Evolutionary conservation across 2,888 invertebrate genomes (phyloP), one percentile per base, ranked within the genome.

Genomic region (Idaea aversata): DNA sequence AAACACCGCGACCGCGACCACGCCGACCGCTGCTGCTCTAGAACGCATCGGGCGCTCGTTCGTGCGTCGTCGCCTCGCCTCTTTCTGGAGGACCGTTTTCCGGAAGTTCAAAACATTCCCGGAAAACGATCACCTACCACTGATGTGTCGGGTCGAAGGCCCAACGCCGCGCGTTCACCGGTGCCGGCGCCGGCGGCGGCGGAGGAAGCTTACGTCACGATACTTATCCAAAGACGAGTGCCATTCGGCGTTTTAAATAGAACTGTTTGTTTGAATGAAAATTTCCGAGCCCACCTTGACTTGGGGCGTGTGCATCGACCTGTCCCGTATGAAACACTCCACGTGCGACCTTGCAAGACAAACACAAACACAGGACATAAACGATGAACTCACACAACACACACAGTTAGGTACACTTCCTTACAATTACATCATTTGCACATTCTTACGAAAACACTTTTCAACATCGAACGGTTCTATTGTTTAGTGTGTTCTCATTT

Each of bases 251-350:
- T 85, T 90, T 85, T 86, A 91, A 91, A 91, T 91, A 91, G 88
- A 90, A 87, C 87, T 80, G 83, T 81, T 47, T 84, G 82, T 78
- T 87, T 91, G 90, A 91, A 91, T 91, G 91, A 91, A 88, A 86
- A 85, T 88, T 87, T 86, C 85, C 85, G 87, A 79, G 82, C 79
- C 87, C 85, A 90, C 89, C 90, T 89, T 89, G 89, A 87, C 90
- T 89, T 89, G 88, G 85, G 81, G 78, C 77, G 81, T 90, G 91
- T 90, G 90, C 90, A 89, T 87, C 91, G 90, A 89, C 91, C 90
- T 86, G 86, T 84, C 84, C 79, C 80, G 86, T 84, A 47, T 47
- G 47, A 6, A 83, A 82, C 79, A 83, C 79, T 84, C 80, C 84
- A 86, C 87, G 88, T 85, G 88, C 84, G 90, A 88, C 91, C 92